Percentiles rank a stretch among this genome's conserved stretches.
Evolutionary conservation across 2,113 vertebrate species (phyloP).

Genomic region (Phylloscopus trochiloides): DNA sequence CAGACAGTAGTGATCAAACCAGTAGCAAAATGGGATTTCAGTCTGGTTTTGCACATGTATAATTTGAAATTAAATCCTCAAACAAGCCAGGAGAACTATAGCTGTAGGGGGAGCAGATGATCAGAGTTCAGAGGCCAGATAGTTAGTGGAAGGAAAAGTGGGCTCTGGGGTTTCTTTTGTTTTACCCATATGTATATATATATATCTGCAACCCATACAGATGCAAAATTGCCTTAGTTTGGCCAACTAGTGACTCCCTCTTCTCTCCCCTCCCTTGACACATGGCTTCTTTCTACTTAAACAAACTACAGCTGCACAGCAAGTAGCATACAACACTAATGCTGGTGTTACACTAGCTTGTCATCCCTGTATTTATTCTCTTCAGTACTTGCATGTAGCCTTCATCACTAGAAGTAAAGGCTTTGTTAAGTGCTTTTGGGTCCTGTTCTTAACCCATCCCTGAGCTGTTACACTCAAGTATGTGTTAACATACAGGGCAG

Average conservation of each 20-base stretch:
- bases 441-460: neutral
- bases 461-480: neutral
- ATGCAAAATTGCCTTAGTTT: conserved; percentile 2
- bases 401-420: neutral
- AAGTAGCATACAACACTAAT: neutral
- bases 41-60: neutral
- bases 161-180: conserved; percentile 23
- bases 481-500: neutral
- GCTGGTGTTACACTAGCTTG: neutral
- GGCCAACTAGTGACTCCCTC: neutral
- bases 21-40: conserved; percentile 19
- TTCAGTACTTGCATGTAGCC: neutral
- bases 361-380: neutral
- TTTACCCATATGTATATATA: neutral
- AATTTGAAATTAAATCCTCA: conserved; percentile 41
- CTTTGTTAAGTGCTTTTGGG: neutral
- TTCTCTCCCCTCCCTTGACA: neutral
- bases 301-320: neutral
- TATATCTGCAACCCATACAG: neutral
- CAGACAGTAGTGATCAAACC: conserved; percentile 6
- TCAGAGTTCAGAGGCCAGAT: neutral
- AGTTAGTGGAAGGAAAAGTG: conserved; percentile 9
- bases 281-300: neutral
- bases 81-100: neutral
- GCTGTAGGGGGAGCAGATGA: conserved; percentile 39